A percentile compares a stretch with the other conserved stretches of the same genome.
Evolutionary conservation across 2,888 invertebrate species (phyloP).

Genomic region (Dolichopus griseipennis): DNA sequence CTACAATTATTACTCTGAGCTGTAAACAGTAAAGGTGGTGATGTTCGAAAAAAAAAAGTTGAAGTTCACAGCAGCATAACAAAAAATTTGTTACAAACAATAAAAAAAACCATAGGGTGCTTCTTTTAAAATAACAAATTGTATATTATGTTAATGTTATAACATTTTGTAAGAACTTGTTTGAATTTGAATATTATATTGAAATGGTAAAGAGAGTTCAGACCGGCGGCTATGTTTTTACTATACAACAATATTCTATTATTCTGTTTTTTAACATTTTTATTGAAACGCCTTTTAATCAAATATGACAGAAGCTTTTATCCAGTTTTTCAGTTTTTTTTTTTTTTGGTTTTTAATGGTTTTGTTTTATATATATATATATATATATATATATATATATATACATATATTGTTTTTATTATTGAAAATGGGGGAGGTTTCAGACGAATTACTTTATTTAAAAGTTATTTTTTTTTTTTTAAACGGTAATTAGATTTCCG

Average conservation of each 20-base stretch:
- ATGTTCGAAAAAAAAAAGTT: no score
- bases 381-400: no score
- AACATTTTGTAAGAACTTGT: no score
- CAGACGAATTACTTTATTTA: constrained; percentile 13
- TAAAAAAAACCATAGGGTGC: neutral
- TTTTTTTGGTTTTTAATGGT: no score
- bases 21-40: constrained; percentile 2
- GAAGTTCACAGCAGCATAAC: neutral
- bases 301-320: constrained; percentile 18
- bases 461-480: neutral
- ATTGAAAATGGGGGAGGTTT: constrained; percentile 9
- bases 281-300: constrained; percentile 15
- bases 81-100: neutral
- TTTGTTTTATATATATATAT: no score
- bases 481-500: constrained; percentile 19
- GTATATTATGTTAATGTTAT: no score
- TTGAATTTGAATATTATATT: no score
- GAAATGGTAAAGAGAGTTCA: no score
- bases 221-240: no score
- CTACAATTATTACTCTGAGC: neutral
- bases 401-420: no score
- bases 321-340: neutral
- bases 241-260: no score
- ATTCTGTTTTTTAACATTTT: neutral
- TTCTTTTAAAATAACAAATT: neutral